Base-by-base conservation (phyloP, 2,888 invertebrate genomes). In the Strigamia maritima region DNA sequence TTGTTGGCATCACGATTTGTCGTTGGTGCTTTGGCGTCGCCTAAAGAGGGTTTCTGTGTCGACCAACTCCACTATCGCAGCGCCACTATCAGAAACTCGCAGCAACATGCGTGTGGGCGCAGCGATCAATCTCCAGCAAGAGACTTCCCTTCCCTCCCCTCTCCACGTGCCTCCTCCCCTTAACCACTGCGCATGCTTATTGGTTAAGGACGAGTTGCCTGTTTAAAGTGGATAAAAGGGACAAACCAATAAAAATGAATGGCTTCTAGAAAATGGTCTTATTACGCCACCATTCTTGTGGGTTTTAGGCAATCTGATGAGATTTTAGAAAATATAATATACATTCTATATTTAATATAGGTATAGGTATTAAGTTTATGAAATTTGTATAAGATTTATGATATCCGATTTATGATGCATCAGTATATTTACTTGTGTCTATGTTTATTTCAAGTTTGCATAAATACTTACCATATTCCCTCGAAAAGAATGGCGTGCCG, bases 11-110 rank as follows among this genome's bases (percentile, higher is more conserved):
- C 26, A 28, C 70, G 70, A 70, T 70, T 70, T 70, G 70, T 70
- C 70, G 70, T 70, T 70, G 70, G 70, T 70, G 70, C 70, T 70
- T 70, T 28, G 28, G 70, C 70, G 70, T 70, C 28, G 70, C 70
- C 70, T 70, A 70, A 70, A 70, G 70, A 70, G 70, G 70, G 70
- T 70, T 70, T 70, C 70, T 70, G 70, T 70, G 70, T 70, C 70
- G 70, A 70, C 35, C 35, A 35, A 35, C 70, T 26, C 70, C n/a
- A 12, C 70, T 70, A 70, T 70, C 70, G 70, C 70, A 70, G 70
- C 70, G 70, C 70, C 70, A 70, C 70, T 70, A 70, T 70, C 70
- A n/a, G 70, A 14, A 70, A 70, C 70, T 70, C 28, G 14, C 70
- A 70, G 70, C 70, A 70, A 70, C 70, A 70, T 28, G 70, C 70